Evolutionary conservation across 2,113 vertebrate genomes (phyloP), one percentile per base, ranked within the genome.

Genomic region (Ictalurus furcatus): DNA sequence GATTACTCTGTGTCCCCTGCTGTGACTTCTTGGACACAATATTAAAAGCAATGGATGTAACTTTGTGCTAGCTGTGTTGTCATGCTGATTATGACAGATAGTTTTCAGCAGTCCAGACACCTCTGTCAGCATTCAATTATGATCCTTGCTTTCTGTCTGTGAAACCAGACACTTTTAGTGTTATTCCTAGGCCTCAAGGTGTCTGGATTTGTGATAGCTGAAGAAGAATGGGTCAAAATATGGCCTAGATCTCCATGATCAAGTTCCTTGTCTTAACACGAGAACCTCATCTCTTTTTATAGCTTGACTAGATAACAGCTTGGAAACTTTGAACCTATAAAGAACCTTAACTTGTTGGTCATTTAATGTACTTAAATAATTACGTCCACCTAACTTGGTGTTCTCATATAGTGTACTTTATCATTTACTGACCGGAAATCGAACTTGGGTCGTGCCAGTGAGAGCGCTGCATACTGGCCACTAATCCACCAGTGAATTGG

Each of bases 251-350:
- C 67, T 73, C n/a, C 28, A 48, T 14, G 84, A 85, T 85, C 44
- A 69, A 37, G 8, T 54, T 54, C 63, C 63, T n/a, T 56, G 78
- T 54, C 84, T 52, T 85, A 52, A 44, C 40, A 69, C 3, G 1
- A 85, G 44, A 69, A 37, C 21, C 30, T 84, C 9, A 23, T 84
- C 14, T 81, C 23, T 88, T 83, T 48, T 88, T 65, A 73, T n/a
- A 61, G 23, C 52, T 61, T 61, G 54, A 67, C 2, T 69, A 14
- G 37, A 84, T 84, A n/a, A 88, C 40, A 83, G 83, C 65, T 73
- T 71, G 44, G 80, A 74, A 84, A 86, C 88, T 89, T 87, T 86
- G 87, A 89, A 85, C 79, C 17, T n/a, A n/a, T n/a, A n/a, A n/a
- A n/a, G n/a, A n/a, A n/a, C n/a, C 48, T 44, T 44, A 44, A 44